Evolutionary conservation across 2,113 vertebrate genomes (phyloP).

Genomic region (Columba livia): DNA sequence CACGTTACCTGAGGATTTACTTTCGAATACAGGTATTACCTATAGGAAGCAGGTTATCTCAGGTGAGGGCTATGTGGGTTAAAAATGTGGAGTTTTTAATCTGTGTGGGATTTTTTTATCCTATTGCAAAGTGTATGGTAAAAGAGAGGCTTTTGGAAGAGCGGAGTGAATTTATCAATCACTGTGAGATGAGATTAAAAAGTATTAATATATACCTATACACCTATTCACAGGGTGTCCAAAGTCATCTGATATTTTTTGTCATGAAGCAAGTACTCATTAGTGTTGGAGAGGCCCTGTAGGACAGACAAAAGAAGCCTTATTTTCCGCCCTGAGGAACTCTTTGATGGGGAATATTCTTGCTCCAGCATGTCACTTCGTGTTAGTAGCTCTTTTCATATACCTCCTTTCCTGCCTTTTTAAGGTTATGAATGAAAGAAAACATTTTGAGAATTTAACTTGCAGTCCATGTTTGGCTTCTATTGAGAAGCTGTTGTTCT

Average conservation of each 20-base stretch:
- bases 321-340: not conserved
- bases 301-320: not conserved
- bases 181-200: not conserved
- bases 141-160: not conserved
- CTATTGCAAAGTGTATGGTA: not conserved
- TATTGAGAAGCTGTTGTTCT: not conserved
- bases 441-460: not conserved
- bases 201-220: not conserved
- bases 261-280: not conserved
- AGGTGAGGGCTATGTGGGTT: not conserved
- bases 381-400: not conserved
- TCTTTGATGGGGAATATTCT: not conserved
- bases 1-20: not conserved
- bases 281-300: not conserved
- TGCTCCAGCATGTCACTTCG: not conserved
- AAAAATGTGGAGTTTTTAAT: fast-evolving
- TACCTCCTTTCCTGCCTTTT: not conserved
- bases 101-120: not conserved
- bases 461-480: not conserved
- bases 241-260: not conserved
- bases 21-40: not conserved
- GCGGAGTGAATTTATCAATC: not conserved
- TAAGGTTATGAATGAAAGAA: not conserved
- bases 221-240: not conserved
- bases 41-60: not conserved